phyloP scores from a whole-genome alignment of 2,113 vertebrate species.

The Hemicordylus capensis region DNA sequence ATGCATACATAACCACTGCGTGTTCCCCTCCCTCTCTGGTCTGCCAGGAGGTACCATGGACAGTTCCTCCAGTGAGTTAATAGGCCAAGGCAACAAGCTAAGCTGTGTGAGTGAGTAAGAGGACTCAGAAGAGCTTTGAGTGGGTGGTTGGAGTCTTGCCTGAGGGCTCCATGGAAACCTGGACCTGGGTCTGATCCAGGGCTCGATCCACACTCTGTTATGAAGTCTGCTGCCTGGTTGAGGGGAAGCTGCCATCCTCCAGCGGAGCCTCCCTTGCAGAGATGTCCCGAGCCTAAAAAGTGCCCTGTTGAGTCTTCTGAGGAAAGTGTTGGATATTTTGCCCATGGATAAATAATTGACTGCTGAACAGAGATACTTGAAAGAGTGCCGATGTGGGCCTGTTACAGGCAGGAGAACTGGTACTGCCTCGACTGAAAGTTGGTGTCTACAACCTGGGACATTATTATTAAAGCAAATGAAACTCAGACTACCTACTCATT shows the following conservation, averaged over 20 bases:
- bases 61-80: neutral
- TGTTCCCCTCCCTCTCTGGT: too few species aligned
- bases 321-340: too few species aligned
- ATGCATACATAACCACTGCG: neutral
- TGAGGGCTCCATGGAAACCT: neutral
- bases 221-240: neutral
- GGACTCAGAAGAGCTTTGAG: neutral
- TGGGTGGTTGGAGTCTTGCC: neutral
- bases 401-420: too few species aligned
- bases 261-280: neutral
- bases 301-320: too few species aligned
- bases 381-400: too few species aligned
- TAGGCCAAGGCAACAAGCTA: neutral
- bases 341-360: neutral
- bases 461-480: too few species aligned
- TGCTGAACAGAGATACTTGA: neutral
- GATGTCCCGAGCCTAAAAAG: neutral
- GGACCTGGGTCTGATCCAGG: too few species aligned
- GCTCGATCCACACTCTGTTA: too few species aligned
- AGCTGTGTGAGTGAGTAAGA: neutral
- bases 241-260: neutral
- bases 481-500: too few species aligned
- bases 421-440: too few species aligned
- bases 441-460: too few species aligned
- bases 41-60: neutral